These are phyloP conservation scores for Meloidogyne exigua DNA, from an alignment of 1,140 invertebrate species.

Conservation along the genomic window DNA sequence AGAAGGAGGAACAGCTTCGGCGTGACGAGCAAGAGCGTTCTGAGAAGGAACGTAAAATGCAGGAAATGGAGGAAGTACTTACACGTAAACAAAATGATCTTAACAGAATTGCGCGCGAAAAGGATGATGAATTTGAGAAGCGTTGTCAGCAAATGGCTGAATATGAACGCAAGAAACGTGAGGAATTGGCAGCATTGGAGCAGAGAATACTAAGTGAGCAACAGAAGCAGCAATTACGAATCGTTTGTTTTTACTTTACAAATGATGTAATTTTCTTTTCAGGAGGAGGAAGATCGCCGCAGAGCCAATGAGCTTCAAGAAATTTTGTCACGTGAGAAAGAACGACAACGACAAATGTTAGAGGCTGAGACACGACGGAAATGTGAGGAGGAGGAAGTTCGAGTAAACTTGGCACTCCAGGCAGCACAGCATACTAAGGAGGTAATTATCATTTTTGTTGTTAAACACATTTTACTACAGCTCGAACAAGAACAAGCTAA, in stretches of 20 bases:
- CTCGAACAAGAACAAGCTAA: constrained; percentile 19
- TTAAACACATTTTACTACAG: background rate
- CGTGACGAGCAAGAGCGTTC: constrained; percentile 40
- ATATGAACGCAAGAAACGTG: constrained; percentile 38
- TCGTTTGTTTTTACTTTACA: constrained; percentile 2
- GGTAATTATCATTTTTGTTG: background rate
- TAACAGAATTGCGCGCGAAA: constrained; percentile 28
- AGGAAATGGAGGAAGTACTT: constrained; percentile 45
- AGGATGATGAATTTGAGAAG: constrained; percentile 44
- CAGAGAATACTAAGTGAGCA: constrained; percentile 32
- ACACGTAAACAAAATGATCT: constrained; percentile 39
- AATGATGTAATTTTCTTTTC: background rate
- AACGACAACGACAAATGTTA: constrained; percentile 28
- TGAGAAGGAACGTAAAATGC: constrained; percentile 37
- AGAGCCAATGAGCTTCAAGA: constrained; percentile 40
- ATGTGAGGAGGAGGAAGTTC: constrained; percentile 32
- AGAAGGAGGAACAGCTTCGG: constrained; percentile 40
- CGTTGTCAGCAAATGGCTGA: constrained; percentile 36
- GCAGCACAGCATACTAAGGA: constrained; percentile 26
- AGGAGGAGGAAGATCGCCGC: constrained; percentile 36
- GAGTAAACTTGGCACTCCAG: constrained; percentile 23
- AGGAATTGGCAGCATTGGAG: constrained; percentile 36
- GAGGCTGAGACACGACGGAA: constrained; percentile 32
- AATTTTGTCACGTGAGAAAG: constrained; percentile 24
- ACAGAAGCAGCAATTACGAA: constrained; percentile 12